Percentiles rank a stretch among this genome's conserved stretches.
Evolutionary conservation across 2,797 vertebrate species (phyloP).

Genomic region (Hoplostethus mediterraneus): DNA sequence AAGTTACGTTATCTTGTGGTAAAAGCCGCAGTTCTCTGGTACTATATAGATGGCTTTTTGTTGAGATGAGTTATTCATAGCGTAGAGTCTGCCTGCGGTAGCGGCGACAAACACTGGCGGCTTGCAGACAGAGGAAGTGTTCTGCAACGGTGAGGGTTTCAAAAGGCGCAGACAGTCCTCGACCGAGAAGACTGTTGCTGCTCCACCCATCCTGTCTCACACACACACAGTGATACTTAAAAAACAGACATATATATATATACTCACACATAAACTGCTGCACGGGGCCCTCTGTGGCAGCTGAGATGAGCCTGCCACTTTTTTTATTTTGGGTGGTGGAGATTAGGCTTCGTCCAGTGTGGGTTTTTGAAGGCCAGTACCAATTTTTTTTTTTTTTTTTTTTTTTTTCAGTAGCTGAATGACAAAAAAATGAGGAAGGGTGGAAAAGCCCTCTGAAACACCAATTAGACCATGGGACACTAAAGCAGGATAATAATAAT

Average conservation of each 20-base stretch:
- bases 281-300: slow-evolving; percentile 44
- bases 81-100: slow-evolving; percentile 12
- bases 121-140: slow-evolving; percentile 74
- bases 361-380: slow-evolving; percentile 14
- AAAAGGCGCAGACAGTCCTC: slow-evolving; percentile 59
- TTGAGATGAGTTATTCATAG: slow-evolving; percentile 3
- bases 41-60: background rate
- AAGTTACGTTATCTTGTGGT: background rate
- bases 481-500: too few relatives aligned
- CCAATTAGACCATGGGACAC: background rate
- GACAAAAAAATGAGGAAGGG: too few relatives aligned
- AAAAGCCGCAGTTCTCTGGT: too few relatives aligned
- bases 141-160: slow-evolving; percentile 59
- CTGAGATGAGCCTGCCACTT: slow-evolving; percentile 50
- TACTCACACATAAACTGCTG: slow-evolving; percentile 38
- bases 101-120: slow-evolving; percentile 21
- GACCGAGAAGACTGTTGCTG: slow-evolving; percentile 64
- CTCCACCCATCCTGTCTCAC: slow-evolving; percentile 76
- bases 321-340: slow-evolving; percentile 44
- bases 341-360: slow-evolving; percentile 25
- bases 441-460: background rate
- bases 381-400: background rate
- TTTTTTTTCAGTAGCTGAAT: background rate
- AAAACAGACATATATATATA: slow-evolving; percentile 44
- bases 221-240: slow-evolving; percentile 33